phyloP scores from a whole-genome alignment of 2,888 invertebrate genomes.

The Petrolisthes manimaculis region DNA sequence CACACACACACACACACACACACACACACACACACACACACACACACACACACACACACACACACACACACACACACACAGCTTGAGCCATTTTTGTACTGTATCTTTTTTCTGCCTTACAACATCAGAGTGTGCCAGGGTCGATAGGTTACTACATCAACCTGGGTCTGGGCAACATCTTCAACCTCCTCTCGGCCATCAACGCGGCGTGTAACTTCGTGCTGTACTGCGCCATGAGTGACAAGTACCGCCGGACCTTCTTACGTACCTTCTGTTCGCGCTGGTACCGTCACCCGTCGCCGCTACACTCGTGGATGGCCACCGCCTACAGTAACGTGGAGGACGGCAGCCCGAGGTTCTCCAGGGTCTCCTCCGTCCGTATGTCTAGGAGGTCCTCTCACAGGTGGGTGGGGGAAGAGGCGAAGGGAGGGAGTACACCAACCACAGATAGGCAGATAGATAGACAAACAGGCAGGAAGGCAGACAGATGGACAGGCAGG shows the following conservation, averaged over 20 bases:
- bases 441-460: background rate
- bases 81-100: background rate
- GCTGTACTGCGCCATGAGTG: slow-evolving; percentile 82
- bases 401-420: slow-evolving; percentile 32
- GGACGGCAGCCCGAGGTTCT: slow-evolving; percentile 51
- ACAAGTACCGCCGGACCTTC: slow-evolving; percentile 79
- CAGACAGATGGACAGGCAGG: no score
- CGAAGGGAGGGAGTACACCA: background rate
- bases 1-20: background rate
- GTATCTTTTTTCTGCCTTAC: background rate
- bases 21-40: slow-evolving; percentile 10
- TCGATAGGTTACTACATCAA: slow-evolving; percentile 70
- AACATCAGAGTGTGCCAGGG: slow-evolving; percentile 67
- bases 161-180: slow-evolving; percentile 78
- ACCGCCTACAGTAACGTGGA: slow-evolving; percentile 60
- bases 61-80: background rate
- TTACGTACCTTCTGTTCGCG: slow-evolving; percentile 68
- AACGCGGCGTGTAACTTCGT: slow-evolving; percentile 84
- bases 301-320: slow-evolving; percentile 58
- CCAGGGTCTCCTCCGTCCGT: slow-evolving; percentile 42
- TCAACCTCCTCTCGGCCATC: slow-evolving; percentile 79
- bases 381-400: slow-evolving; percentile 49
- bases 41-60: slow-evolving; percentile 3
- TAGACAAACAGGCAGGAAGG: background rate
- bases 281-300: slow-evolving; percentile 64